A percentile compares a stretch with the other conserved stretches of the same genome.
phyloP scores from a whole-genome alignment of 2,888 invertebrate genomes.

The Seladonia tumulorum region DNA sequence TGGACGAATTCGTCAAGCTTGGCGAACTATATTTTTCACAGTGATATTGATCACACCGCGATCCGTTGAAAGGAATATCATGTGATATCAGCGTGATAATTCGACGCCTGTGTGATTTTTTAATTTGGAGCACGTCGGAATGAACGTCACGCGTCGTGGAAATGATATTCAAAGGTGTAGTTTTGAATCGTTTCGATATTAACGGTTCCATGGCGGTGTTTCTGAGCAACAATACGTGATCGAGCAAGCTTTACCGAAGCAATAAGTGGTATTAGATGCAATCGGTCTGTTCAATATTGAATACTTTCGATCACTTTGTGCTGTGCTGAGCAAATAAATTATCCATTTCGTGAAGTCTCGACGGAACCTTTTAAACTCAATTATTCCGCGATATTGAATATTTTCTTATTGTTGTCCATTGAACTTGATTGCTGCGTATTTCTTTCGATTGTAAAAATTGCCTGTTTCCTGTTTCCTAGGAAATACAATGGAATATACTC shows the following conservation, averaged over 20 bases:
- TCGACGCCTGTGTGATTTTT: neutral
- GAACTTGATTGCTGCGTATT: neutral
- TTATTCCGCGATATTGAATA: neutral
- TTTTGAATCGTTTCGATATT: neutral
- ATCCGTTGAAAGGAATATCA: neutral
- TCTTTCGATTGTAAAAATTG: neutral
- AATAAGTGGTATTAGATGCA: neutral
- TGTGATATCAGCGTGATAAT: neutral
- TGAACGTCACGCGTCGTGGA: neutral
- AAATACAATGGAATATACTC: neutral
- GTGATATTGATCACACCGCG: neutral
- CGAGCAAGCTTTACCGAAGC: neutral
- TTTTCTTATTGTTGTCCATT: neutral
- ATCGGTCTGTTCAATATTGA: neutral
- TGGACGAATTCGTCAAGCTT: neutral
- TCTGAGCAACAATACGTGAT: neutral
- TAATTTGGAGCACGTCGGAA: neutral
- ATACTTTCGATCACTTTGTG: neutral
- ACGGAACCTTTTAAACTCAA: neutral
- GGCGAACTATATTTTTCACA: neutral
- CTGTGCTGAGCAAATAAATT: neutral
- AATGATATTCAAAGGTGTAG: slow-evolving; percentile 1
- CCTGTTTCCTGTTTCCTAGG: neutral
- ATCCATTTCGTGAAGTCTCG: neutral
- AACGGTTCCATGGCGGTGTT: neutral